A percentile compares a stretch with the other conserved stretches of the same genome.
Conservation (phyloP, 2,888 invertebrate genomes). For the Bombyx huttoni region DNA sequence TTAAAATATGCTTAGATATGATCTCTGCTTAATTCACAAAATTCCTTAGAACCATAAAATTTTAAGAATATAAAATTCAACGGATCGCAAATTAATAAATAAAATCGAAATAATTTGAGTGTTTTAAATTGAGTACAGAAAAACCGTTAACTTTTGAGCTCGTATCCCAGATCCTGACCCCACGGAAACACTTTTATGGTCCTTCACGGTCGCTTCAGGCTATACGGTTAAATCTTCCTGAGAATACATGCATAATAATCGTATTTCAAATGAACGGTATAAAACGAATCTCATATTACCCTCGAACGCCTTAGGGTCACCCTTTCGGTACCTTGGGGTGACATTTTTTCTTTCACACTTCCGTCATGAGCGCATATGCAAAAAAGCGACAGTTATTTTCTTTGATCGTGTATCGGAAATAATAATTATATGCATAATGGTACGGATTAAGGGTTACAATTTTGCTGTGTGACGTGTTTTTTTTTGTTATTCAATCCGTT, state of each 20-base stretch:
- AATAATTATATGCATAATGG: slow-evolving; percentile 72
- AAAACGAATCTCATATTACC: slow-evolving; percentile 53
- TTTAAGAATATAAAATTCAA: not conserved
- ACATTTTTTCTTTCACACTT: slow-evolving; percentile 67
- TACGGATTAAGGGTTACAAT: slow-evolving; percentile 60
- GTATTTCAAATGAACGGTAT: slow-evolving; percentile 24
- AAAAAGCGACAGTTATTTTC: slow-evolving; percentile 64
- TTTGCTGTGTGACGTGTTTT: slow-evolving; percentile 39
- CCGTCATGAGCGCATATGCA: slow-evolving; percentile 65
- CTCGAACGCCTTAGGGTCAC: slow-evolving; percentile 50
- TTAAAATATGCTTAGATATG: too few relatives aligned
- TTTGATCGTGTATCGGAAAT: slow-evolving; percentile 68
- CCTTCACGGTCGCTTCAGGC: slow-evolving; percentile 51
- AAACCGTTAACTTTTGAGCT: slow-evolving; percentile 2
- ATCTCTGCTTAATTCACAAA: too few relatives aligned
- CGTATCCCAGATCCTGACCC: slow-evolving; percentile 23
- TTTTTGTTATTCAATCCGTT: slow-evolving; percentile 30
- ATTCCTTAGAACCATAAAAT: too few relatives aligned
- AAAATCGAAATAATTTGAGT: not conserved
- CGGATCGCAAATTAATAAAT: not conserved
- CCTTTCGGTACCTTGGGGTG: slow-evolving; percentile 62
- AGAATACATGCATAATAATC: slow-evolving; percentile 68
- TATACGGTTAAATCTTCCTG: slow-evolving; percentile 55
- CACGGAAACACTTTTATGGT: slow-evolving; percentile 37
- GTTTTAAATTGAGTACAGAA: slow-evolving; percentile 1